These are phyloP conservation scores for Ochropleura leucogaster DNA, from an alignment of 2,888 invertebrate species.

Conservation along the genomic window DNA sequence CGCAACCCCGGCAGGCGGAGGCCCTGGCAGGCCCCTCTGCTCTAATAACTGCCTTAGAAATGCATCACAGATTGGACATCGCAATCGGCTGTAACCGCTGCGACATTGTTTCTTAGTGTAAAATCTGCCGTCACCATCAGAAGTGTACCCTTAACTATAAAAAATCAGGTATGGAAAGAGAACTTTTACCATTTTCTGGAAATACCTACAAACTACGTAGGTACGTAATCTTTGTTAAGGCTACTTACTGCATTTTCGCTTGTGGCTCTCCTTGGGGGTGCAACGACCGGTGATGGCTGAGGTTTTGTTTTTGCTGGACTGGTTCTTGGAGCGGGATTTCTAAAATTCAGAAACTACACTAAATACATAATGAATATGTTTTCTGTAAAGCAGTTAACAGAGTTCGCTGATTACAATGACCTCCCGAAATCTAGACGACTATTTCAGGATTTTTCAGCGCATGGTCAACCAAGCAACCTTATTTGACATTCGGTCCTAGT, in stretches of 20 bases:
- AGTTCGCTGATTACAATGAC: background rate
- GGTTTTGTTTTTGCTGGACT: slow-evolving; percentile 73
- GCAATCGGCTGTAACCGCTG: background rate
- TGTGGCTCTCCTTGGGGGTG: slow-evolving; percentile 70
- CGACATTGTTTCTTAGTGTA: background rate
- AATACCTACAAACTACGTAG: background rate
- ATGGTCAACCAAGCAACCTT: background rate
- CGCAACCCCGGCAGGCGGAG: no score
- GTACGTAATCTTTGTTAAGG: background rate
- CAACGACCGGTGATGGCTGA: slow-evolving; percentile 53
- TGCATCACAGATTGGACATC: no score
- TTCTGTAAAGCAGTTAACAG: background rate
- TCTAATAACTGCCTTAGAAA: no score
- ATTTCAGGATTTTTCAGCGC: background rate
- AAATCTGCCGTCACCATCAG: background rate
- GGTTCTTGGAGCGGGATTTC: slow-evolving; percentile 67
- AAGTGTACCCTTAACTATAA: background rate
- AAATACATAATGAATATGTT: background rate
- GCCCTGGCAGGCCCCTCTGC: no score
- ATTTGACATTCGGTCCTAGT: background rate
- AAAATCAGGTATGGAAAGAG: background rate
- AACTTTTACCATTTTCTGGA: no score
- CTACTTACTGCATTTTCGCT: slow-evolving; percentile 82
- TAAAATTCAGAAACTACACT: slow-evolving; percentile 35
- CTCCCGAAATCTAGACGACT: background rate